These are phyloP conservation scores for Acanthis flammea DNA, from an alignment of 2,797 vertebrate species.

Conservation along the genomic window DNA sequence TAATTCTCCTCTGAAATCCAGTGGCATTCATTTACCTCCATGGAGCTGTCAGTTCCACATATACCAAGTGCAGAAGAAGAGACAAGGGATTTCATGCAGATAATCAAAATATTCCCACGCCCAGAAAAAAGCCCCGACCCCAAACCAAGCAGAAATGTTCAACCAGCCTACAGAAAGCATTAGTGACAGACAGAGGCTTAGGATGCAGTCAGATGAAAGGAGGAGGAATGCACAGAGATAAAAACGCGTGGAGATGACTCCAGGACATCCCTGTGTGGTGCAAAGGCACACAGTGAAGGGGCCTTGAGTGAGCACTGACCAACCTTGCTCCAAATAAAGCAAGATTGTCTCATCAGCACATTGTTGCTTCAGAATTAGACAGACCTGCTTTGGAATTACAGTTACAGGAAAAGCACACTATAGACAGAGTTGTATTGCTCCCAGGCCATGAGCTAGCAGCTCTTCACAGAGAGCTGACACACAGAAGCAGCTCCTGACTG, in stretches of 20 bases:
- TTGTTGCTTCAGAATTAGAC: neutral
- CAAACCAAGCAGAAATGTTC: neutral
- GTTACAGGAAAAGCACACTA: neutral
- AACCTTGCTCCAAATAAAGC: neutral
- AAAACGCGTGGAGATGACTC: accelerated
- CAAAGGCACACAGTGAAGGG: neutral
- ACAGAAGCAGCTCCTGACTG: neutral
- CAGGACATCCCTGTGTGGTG: accelerated
- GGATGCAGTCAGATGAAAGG: neutral
- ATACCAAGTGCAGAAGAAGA: neutral
- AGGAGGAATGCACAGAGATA: neutral
- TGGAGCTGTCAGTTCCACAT: conserved; percentile 20
- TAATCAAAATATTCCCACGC: conserved; percentile 22
- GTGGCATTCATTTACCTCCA: conserved; percentile 43
- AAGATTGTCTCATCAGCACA: neutral
- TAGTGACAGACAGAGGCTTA: neutral
- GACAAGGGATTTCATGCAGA: conserved; percentile 10
- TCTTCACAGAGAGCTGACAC: neutral
- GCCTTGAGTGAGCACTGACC: neutral
- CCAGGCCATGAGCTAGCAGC: neutral
- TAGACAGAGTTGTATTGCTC: neutral
- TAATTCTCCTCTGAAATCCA: conserved; percentile 64
- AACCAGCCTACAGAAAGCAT: neutral
- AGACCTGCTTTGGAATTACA: neutral
- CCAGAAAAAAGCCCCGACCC: neutral